Conservation (phyloP, 2,888 invertebrate genomes). For the Platycheirus albimanus region DNA sequence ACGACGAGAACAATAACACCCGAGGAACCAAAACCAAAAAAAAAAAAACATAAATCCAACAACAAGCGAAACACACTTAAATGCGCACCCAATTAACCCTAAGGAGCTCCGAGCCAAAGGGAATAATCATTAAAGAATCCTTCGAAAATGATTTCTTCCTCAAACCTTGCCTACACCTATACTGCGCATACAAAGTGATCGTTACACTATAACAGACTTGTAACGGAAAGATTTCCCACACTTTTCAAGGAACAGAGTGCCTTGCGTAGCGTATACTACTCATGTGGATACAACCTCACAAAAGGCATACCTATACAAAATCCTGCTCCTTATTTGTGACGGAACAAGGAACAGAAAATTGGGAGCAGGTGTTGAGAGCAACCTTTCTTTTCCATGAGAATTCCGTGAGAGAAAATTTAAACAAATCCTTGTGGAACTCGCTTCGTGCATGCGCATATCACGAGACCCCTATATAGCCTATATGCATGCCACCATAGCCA, state of each 20-base stretch:
- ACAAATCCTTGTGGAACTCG: slow-evolving; percentile 58
- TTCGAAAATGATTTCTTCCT: slow-evolving; percentile 51
- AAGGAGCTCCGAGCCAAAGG: slow-evolving; percentile 48
- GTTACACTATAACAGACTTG: slow-evolving; percentile 64
- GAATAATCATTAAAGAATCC: slow-evolving; percentile 54
- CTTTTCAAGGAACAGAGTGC: slow-evolving; percentile 54
- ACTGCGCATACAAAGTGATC: too few relatives aligned
- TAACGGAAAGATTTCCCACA: slow-evolving; percentile 73
- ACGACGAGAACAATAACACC: neutral
- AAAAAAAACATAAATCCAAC: slow-evolving; percentile 42
- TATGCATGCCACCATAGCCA: too few relatives aligned
- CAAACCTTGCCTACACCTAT: neutral
- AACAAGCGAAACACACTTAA: slow-evolving; percentile 63
- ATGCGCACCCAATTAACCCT: slow-evolving; percentile 69
- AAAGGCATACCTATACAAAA: slow-evolving; percentile 26
- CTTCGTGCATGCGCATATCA: slow-evolving; percentile 74
- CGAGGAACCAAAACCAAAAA: neutral
- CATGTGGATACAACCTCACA: slow-evolving; percentile 45
- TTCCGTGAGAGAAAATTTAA: slow-evolving; percentile 25
- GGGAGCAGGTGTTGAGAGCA: slow-evolving; percentile 63
- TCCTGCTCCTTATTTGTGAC: slow-evolving; percentile 58
- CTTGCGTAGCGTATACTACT: neutral
- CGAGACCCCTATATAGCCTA: slow-evolving; percentile 63
- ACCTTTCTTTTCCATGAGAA: slow-evolving; percentile 28
- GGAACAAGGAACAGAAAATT: slow-evolving; percentile 59